A percentile compares a stretch with the other conserved stretches of the same genome.
Conservation (phyloP, 2,113 vertebrate genomes). For the Osmerus mordax region DNA sequence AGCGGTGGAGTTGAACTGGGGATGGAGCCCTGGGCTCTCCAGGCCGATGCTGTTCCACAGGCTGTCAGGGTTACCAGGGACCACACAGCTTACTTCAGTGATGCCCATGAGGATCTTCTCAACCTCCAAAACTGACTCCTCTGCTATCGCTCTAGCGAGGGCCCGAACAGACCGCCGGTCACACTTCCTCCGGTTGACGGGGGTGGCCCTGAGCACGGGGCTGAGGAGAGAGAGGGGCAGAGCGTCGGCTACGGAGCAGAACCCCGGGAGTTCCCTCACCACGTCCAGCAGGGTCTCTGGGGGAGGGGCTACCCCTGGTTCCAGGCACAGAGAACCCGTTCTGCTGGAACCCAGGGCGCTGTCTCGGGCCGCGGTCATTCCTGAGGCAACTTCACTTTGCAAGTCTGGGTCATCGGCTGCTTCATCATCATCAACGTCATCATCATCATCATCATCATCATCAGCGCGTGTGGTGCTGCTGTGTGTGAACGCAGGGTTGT, state of each 20-base stretch:
- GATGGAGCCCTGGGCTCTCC: conserved; percentile 64
- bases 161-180: not conserved
- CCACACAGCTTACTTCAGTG: not conserved
- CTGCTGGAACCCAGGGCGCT: conserved; percentile 43
- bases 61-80: conserved; percentile 7
- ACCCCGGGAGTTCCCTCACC: conserved; percentile 42
- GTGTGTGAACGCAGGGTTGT: not conserved
- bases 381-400: too few relatives aligned
- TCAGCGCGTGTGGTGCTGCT: conserved; percentile 3
- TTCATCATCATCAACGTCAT: too few relatives aligned
- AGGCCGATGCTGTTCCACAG: conserved; percentile 45
- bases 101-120: conserved; percentile 20
- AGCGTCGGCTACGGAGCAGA: conserved; percentile 29
- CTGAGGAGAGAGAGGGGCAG: conserved; percentile 47
- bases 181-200: conserved; percentile 17
- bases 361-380: conserved; percentile 31
- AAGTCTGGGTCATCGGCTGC: too few relatives aligned
- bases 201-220: conserved; percentile 44
- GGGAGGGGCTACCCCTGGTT: conserved; percentile 13
- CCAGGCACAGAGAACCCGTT: conserved; percentile 6
- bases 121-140: conserved; percentile 23
- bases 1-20: conserved; percentile 68
- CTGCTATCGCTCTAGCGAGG: conserved; percentile 6
- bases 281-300: conserved; percentile 29
- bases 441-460: not conserved